A percentile compares a stretch with the other conserved stretches of the same genome.
phyloP scores from a whole-genome alignment of 2,797 vertebrate genomes.

The Gymnothorax reevesii region DNA sequence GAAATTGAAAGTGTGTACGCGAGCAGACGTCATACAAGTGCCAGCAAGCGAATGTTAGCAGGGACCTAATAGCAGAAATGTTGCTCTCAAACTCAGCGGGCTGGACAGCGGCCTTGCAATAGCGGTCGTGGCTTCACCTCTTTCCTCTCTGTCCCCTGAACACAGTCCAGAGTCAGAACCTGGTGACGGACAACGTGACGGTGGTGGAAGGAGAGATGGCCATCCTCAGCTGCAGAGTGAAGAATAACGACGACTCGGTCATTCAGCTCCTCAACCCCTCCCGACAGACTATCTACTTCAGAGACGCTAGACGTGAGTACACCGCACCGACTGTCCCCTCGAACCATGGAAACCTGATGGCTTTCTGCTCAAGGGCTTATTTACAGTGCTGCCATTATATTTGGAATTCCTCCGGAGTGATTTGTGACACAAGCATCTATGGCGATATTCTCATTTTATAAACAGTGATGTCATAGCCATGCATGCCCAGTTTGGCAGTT shows the following conservation, averaged over 20 bases:
- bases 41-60: not conserved
- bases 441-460: not conserved
- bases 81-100: not conserved
- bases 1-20: no score
- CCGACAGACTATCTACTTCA: slow-evolving; percentile 87
- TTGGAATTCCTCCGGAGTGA: not conserved
- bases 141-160: slow-evolving; percentile 26
- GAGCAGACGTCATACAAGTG: no score
- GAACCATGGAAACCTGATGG: not conserved
- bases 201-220: slow-evolving; percentile 94
- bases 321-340: not conserved
- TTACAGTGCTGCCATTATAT: not conserved
- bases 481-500: no score
- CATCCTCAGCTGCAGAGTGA: slow-evolving; percentile 94
- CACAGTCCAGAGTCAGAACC: slow-evolving; percentile 88
- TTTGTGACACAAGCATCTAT: not conserved
- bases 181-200: slow-evolving; percentile 89
- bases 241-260: slow-evolving; percentile 86
- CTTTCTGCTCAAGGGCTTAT: not conserved
- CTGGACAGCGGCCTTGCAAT: slow-evolving; percentile 9
- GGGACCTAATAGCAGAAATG: not conserved
- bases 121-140: not conserved
- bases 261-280: slow-evolving; percentile 91
- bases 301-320: slow-evolving; percentile 85
- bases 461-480: no score